These are phyloP conservation scores for Hydriomena furcata DNA, from an alignment of 2,888 invertebrate species.

Conservation along the genomic window DNA sequence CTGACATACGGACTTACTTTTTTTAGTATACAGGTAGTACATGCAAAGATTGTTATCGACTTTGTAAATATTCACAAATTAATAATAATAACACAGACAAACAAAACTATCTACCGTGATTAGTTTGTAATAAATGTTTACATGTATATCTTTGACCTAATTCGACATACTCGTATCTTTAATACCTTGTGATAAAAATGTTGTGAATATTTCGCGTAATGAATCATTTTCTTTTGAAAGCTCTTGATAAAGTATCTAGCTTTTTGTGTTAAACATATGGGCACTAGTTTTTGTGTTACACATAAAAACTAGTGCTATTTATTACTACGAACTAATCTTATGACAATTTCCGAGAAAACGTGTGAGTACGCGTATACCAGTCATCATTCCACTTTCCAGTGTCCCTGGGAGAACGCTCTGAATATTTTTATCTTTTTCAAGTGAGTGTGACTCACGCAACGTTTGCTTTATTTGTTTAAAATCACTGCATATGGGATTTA, in stretches of 20 bases:
- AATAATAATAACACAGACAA: too few species aligned
- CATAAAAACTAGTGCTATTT: slow-evolving; percentile 32
- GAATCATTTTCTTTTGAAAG: too few species aligned
- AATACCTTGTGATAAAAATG: too few species aligned
- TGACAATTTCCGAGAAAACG: slow-evolving; percentile 61
- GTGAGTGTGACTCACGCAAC: slow-evolving; percentile 49
- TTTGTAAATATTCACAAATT: too few species aligned
- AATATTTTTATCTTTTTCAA: slow-evolving; percentile 62
- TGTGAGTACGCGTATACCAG: slow-evolving; percentile 60
- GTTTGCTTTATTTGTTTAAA: slow-evolving; percentile 28
- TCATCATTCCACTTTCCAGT: slow-evolving; percentile 49
- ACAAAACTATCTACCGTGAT: too few species aligned
- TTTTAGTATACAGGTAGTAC: too few species aligned
- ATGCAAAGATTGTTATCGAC: too few species aligned
- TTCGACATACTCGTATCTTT: too few species aligned
- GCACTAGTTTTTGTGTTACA: not conserved
- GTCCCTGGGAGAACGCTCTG: slow-evolving; percentile 61
- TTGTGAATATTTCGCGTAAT: too few species aligned
- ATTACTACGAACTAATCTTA: slow-evolving; percentile 49
- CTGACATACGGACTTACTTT: too few species aligned
- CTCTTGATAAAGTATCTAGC: not conserved
- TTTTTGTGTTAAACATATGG: not conserved
- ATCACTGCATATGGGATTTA: slow-evolving; percentile 3
- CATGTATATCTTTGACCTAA: too few species aligned
- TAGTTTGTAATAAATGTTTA: too few species aligned